Evolutionary conservation across 2,888 invertebrate species (phyloP), one percentile per base, ranked within the genome.

Genomic region (Eristalis tenax): DNA sequence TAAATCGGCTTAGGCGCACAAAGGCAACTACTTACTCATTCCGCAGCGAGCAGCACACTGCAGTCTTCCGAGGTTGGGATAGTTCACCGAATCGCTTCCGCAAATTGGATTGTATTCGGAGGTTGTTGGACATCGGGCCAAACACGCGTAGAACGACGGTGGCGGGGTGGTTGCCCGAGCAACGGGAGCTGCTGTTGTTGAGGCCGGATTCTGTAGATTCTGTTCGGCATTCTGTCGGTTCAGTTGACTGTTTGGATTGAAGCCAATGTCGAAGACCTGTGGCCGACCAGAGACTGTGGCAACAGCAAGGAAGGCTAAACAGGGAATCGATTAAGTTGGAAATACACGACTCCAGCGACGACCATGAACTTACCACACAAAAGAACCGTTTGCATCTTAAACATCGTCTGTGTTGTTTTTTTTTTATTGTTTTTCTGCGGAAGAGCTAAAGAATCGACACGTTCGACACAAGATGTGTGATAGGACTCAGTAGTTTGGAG

Each of bases 101-200:
- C 93, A 93, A 5, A 93, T 90, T 1, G 93, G 93, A 90, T 93
- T 93, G 63, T 93, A 93, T 89, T 93, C 91, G 38, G 89, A 90
- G 40, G 93, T 92, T 0, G 91, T 82, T 40, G 73, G 87, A 65
- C 87, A 87, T 8, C 59, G 26, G 89, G 91, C 71, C 91, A 93
- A 3, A 85, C 73, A 66, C 84, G 89, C 13, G 91, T 32, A 75
- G 78, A 92, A 93, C 22, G 89, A 87, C 13, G 89, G 59, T 66
- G 89, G 91, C 8, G 89, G 89, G 1, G 91, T 91, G 0, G 92
- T 90, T 1, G 90, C 71, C 18, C 35, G 83, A 0, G 82, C 85
- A 8, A 89, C 87, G 4, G 89, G 86, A 43, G 76, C 59, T 1
- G 82, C 23, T 5, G 90, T 86, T 4, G 78, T 71, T 0, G 86